Conservation (phyloP, 2,113 vertebrate species). For the Propithecus coquereli region DNA sequence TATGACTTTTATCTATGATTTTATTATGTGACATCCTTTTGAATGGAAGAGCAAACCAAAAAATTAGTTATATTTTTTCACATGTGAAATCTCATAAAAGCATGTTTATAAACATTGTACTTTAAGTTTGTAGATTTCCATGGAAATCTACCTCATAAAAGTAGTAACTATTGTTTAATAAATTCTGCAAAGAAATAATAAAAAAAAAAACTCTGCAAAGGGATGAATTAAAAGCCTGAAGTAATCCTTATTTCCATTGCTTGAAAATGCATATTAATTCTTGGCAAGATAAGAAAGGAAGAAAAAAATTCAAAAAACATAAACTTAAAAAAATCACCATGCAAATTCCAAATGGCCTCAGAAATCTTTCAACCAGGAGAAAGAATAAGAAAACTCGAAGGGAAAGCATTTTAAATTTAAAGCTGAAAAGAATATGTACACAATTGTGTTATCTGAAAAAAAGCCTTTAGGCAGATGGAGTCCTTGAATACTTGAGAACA, state of each 20-base stretch:
- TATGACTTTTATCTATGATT: background rate
- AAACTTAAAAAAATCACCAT: background rate
- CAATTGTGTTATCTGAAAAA: constrained; percentile 20
- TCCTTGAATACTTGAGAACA: constrained; percentile 46
- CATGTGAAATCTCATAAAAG: constrained; percentile 7
- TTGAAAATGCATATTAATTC: constrained; percentile 17
- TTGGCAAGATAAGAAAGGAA: background rate
- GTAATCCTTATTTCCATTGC: constrained; percentile 20
- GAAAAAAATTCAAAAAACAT: background rate
- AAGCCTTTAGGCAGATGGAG: background rate
- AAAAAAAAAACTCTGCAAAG: background rate
- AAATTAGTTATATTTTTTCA: background rate
- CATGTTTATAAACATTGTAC: background rate
- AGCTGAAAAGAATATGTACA: background rate
- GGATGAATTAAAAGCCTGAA: background rate
- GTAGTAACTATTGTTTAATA: background rate
- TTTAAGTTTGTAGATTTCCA: background rate
- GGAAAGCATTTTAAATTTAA: background rate
- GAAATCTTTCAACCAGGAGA: background rate
- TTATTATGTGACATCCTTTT: background rate
- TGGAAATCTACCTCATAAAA: constrained; percentile 32
- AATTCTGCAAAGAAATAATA: background rate
- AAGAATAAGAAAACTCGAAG: constrained; percentile 27
- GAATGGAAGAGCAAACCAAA: background rate
- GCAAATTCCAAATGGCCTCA: background rate